Conservation (phyloP, 1,140 invertebrate species). For the Leptinotarsa undecemlineata region DNA sequence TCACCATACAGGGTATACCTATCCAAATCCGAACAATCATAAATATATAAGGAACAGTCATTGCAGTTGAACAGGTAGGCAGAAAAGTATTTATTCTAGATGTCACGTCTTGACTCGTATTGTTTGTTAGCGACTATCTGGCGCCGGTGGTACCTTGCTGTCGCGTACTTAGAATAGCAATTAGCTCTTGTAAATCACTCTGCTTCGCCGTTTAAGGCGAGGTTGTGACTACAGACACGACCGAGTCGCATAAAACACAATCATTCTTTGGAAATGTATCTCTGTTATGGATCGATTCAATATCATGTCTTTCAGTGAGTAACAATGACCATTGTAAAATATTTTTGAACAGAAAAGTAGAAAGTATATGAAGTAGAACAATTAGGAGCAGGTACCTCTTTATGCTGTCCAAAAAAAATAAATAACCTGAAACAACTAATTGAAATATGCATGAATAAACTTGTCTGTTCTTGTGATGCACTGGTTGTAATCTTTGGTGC, state of each 20-base stretch:
- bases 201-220: not conserved
- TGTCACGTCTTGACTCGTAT: slow-evolving; percentile 41
- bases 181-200: slow-evolving; percentile 37
- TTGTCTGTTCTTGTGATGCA: too few species aligned
- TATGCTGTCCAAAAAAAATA: too few species aligned
- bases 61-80: slow-evolving; percentile 21
- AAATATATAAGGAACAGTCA: slow-evolving; percentile 19
- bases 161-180: slow-evolving; percentile 42
- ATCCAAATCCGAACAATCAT: not conserved
- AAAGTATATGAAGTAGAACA: not conserved
- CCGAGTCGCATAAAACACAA: not conserved
- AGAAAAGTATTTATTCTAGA: slow-evolving; percentile 30
- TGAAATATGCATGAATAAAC: too few species aligned
- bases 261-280: not conserved
- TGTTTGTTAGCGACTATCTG: slow-evolving; percentile 39
- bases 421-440: too few species aligned
- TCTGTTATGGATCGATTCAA: too few species aligned
- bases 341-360: not conserved
- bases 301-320: not conserved
- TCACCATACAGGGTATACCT: slow-evolving; percentile 10
- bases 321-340: not conserved
- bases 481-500: too few species aligned
- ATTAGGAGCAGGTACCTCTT: too few species aligned
- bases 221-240: not conserved
- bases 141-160: slow-evolving; percentile 41